phyloP scores from a whole-genome alignment of 2,113 vertebrate species.

The Toxostoma redivivum region DNA sequence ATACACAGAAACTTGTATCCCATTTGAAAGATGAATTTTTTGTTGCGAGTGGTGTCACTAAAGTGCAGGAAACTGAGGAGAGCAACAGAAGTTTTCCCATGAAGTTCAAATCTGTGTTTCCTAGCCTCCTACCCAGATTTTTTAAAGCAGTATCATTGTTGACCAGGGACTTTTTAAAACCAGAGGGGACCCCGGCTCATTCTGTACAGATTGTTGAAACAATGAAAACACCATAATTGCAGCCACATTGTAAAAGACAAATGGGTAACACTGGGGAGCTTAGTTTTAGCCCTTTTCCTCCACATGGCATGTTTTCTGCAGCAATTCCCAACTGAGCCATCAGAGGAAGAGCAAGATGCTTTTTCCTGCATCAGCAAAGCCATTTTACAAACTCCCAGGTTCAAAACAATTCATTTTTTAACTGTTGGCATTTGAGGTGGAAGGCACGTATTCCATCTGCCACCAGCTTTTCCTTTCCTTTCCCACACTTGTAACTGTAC shows the following conservation, averaged over 20 bases:
- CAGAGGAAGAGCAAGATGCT: constrained; percentile 21
- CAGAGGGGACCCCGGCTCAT: neutral
- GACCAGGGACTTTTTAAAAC: neutral
- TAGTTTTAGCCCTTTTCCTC: constrained; percentile 21
- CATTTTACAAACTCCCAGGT: neutral
- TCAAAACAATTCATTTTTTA: constrained; percentile 3
- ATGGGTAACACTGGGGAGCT: neutral
- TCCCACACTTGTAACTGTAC: neutral
- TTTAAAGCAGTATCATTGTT: neutral
- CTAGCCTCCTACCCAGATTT: neutral
- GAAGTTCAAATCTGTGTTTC: neutral
- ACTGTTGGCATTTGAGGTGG: neutral
- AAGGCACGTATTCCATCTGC: neutral
- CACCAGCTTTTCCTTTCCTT: neutral
- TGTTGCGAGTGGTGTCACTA: neutral
- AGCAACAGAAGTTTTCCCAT: neutral
- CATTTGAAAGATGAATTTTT: neutral
- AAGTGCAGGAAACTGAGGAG: neutral
- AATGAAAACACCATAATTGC: constrained; percentile 44
- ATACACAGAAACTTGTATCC: neutral
- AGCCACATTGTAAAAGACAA: constrained; percentile 38
- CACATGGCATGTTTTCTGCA: constrained; percentile 43
- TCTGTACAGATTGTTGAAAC: neutral
- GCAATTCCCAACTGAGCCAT: constrained; percentile 1
- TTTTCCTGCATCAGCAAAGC: constrained; percentile 40